Base-by-base conservation (phyloP, 2,797 vertebrate species). In the Myotis pilosus region DNA sequence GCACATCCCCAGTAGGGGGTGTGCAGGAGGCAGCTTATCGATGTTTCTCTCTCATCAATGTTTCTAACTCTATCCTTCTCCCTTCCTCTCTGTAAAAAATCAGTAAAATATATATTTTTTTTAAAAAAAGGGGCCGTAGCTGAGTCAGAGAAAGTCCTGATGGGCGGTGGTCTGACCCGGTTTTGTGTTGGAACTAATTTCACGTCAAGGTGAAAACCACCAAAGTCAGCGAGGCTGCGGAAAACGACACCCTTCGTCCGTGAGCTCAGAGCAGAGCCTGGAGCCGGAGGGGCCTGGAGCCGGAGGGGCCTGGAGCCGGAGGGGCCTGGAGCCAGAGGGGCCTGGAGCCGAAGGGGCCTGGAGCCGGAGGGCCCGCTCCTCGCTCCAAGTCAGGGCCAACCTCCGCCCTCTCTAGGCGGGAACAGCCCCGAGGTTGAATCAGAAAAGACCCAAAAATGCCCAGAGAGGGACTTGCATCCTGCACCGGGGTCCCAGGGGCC, bases 381-480 rank as follows among this genome's bases (percentile, higher is more conserved):
- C 4, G 3, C 10, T 25, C 55, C 55, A 11, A 22, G 1, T 57
- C 55, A 57, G 55, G 55, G 55, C 55, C 23, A 1, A 23, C 55
- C 55, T 25, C 55, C 4, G 17, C 55, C 55, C 55, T 11, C 55
- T 57, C 55, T 49, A n/a, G 41, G 33, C 7, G 4, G n/a, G 79
- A 3, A 12, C 38, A 3, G 28, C 44, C 3, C 33, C 11, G 17
- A 5, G 9, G 2, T 30, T 4, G 8, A 33, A 15, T 44, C 62
- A 44, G 89, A 25, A 55, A 47, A 60, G 30, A 36, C 0, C 17
- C 3, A 41, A 68, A n/a, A 38, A 15, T 0, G 11, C 1, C 10
- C 10, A 3, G 3, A 3, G 8, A 5, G 30, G 17, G 49, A 20
- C 5, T 7, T 25, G 15, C 28, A 4, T 4, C 10, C 44, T 1